phyloP scores from a whole-genome alignment of 2,113 vertebrate species.

The Seriola rivoliana region DNA sequence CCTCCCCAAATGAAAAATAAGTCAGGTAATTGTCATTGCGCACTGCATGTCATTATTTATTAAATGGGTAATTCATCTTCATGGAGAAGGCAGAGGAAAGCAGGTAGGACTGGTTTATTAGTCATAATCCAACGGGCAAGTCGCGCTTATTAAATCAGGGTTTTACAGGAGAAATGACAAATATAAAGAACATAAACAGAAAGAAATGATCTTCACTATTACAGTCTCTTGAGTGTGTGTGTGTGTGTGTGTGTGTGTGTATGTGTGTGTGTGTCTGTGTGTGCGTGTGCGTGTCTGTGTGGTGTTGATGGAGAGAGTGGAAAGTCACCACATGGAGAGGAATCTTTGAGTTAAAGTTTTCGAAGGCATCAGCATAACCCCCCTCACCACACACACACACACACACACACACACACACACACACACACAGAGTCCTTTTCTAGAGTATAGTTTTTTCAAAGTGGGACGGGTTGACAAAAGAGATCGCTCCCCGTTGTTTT shows the following conservation, averaged over 20 bases:
- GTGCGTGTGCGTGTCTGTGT: background rate
- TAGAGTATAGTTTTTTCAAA: slow-evolving; percentile 71
- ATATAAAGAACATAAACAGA: slow-evolving; percentile 42
- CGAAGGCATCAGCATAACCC: slow-evolving; percentile 63
- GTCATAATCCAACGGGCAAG: slow-evolving; percentile 46
- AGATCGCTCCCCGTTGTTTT: slow-evolving; percentile 78
- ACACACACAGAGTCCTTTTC: slow-evolving; percentile 39
- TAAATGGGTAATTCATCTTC: slow-evolving; percentile 87
- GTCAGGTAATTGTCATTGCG: slow-evolving; percentile 88
- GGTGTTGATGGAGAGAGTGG: slow-evolving; percentile 21
- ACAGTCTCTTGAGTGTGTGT: slow-evolving; percentile 14
- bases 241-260: slow-evolving; percentile 15
- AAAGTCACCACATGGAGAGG: slow-evolving; percentile 70
- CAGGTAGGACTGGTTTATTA: slow-evolving; percentile 79
- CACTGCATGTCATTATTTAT: slow-evolving; percentile 84
- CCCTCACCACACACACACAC: background rate
- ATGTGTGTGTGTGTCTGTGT: slow-evolving; percentile 3
- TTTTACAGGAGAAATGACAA: slow-evolving; percentile 66
- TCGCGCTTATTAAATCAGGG: slow-evolving; percentile 57
- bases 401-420: slow-evolving; percentile 20
- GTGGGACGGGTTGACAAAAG: slow-evolving; percentile 76
- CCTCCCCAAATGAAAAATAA: slow-evolving; percentile 81
- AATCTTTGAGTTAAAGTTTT: slow-evolving; percentile 81
- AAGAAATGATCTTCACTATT: slow-evolving; percentile 42
- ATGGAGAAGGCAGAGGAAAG: slow-evolving; percentile 62